phyloP scores from a whole-genome alignment of 1,140 invertebrate species.

The Rhysida immarginata region DNA sequence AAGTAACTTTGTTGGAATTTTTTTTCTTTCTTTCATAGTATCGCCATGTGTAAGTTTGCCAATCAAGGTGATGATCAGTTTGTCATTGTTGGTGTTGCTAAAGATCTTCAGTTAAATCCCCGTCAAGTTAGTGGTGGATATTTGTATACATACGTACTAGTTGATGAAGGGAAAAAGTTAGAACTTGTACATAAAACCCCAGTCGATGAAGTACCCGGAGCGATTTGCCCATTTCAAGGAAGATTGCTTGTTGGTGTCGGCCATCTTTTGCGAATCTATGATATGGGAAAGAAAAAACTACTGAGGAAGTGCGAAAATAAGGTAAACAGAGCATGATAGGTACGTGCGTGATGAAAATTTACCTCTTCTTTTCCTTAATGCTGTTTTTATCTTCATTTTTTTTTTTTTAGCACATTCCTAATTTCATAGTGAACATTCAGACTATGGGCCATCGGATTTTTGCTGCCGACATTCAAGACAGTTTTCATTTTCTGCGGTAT shows the following conservation, averaged over 20 bases:
- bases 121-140: conserved; percentile 59
- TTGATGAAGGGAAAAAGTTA: conserved; percentile 52
- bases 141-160: conserved; percentile 56
- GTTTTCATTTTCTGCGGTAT: conserved; percentile 90
- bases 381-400: not conserved
- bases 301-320: conserved; percentile 98
- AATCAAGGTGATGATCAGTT: conserved; percentile 51
- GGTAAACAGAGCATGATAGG: too few relatives aligned
- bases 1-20: not conserved
- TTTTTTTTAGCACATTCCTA: conserved; percentile 68
- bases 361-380: not conserved
- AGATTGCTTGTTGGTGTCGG: conserved; percentile 83
- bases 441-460: conserved; percentile 85
- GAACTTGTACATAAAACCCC: conserved; percentile 87
- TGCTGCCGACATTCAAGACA: conserved; percentile 93
- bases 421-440: conserved; percentile 83
- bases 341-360: too few relatives aligned
- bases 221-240: conserved; percentile 82
- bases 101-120: conserved; percentile 79
- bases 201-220: conserved; percentile 83
- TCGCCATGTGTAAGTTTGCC: conserved; percentile 53
- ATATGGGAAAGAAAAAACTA: conserved; percentile 92
- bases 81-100: conserved; percentile 73
- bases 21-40: conserved; percentile 33
- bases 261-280: conserved; percentile 79